Percentiles rank a stretch among this genome's conserved stretches.
phyloP scores from a whole-genome alignment of 2,888 invertebrate species.

The Hemistola chrysoprasaria region DNA sequence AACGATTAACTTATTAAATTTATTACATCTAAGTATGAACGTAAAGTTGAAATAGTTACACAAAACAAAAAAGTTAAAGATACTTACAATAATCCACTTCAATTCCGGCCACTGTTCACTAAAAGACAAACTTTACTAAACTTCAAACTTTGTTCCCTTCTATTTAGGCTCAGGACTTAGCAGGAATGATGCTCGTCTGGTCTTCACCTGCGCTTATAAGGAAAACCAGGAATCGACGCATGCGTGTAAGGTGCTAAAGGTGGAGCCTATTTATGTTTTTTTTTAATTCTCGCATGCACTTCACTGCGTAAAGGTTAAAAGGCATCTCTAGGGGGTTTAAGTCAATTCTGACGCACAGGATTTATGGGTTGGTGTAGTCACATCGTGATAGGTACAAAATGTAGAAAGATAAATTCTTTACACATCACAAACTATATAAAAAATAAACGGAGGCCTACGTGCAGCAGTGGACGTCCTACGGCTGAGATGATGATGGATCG shows the following conservation, averaged over 20 bases:
- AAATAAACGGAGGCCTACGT: too few species aligned
- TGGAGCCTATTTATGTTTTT: conserved; percentile 46
- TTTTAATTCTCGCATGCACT: conserved; percentile 42
- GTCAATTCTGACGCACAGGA: conserved; percentile 8
- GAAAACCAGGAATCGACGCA: conserved; percentile 41
- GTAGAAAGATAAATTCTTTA: too few species aligned
- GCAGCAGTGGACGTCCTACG: too few species aligned
- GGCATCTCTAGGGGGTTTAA: conserved; percentile 25
- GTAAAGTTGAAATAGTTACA: too few species aligned
- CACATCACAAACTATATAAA: too few species aligned
- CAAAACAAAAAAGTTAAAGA: conserved; percentile 5
- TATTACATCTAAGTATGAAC: too few species aligned
- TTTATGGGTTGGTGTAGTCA: conserved; percentile 3
- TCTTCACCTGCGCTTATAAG: conserved; percentile 54
- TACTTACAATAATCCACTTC: conserved; percentile 31
- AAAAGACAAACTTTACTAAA: conserved; percentile 42
- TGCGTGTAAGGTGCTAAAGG: conserved; percentile 46
- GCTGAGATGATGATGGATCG: too few species aligned
- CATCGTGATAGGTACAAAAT: too few species aligned
- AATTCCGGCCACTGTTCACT: conserved; percentile 45
- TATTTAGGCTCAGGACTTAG: conserved; percentile 38
- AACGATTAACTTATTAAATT: too few species aligned
- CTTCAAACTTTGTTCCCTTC: conserved; percentile 30
- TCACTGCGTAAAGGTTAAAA: conserved; percentile 30
- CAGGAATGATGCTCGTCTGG: conserved; percentile 55